Evolutionary conservation across 2,113 vertebrate genomes (phyloP).

Genomic region (Lepus europaeus): DNA sequence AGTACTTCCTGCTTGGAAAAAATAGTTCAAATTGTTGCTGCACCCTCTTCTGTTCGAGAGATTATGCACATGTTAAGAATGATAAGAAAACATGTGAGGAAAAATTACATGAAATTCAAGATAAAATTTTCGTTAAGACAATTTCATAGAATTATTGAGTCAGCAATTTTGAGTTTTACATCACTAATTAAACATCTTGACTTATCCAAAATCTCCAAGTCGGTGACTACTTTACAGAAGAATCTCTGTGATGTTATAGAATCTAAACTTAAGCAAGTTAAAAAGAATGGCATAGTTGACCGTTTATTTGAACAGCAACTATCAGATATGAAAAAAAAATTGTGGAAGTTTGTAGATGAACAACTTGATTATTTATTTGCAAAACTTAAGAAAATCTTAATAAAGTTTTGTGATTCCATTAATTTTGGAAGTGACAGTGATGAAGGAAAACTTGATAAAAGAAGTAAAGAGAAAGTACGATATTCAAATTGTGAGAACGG

Average conservation of each 20-base stretch:
- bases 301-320: conserved; percentile 96
- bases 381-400: conserved; percentile 89
- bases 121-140: conserved; percentile 93
- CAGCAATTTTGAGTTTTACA: conserved; percentile 92
- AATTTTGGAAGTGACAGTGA: conserved; percentile 78
- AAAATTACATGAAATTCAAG: conserved; percentile 98
- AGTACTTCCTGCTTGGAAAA: conserved; percentile 87
- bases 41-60: conserved; percentile 90
- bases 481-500: conserved; percentile 78
- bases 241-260: conserved; percentile 92
- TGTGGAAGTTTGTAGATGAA: conserved; percentile 97
- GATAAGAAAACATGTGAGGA: conserved; percentile 93
- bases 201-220: conserved; percentile 91
- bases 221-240: conserved; percentile 89
- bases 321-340: conserved; percentile 94
- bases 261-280: conserved; percentile 92
- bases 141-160: conserved; percentile 95
- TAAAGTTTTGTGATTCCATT: conserved; percentile 87
- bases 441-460: conserved; percentile 81
- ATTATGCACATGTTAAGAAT: conserved; percentile 93
- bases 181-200: conserved; percentile 92
- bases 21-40: conserved; percentile 87
- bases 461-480: conserved; percentile 63
- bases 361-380: conserved; percentile 95
- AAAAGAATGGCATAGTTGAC: conserved; percentile 95